Evolutionary conservation across 2,888 invertebrate species (phyloP), one percentile per base, ranked within the genome.

Genomic region (Clivina fossor): DNA sequence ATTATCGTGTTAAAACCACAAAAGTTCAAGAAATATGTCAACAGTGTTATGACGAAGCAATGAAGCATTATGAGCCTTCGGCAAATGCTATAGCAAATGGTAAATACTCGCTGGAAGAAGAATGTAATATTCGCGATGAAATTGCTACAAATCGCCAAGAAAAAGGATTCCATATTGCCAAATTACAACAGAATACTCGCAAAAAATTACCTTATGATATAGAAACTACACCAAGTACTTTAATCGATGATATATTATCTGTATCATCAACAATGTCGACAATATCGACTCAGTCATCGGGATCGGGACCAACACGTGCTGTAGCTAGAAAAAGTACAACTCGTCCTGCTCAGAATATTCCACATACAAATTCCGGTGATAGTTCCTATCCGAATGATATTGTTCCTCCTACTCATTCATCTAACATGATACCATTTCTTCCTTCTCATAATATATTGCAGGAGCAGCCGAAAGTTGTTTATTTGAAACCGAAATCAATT

Each of bases 291-390:
- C n/a, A n/a, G n/a, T n/a, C n/a, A n/a, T n/a, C n/a, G n/a, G n/a
- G n/a, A n/a, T n/a, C n/a, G n/a, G n/a, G n/a, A n/a, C n/a, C n/a
- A n/a, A n/a, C n/a, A n/a, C 80, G 89, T 9, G 82, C 90, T 0
- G 90, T 92, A 1, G 92, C 92, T 0, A 85, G 84, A 68, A 93
- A 93, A 70, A 90, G 90, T 37, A 89, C 90, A 1, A 71, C 79
- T 1, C 73, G 62, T 7, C 66, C 60, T 1, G 69, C 69, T n/a
- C n/a, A n/a, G 3, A 61, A 63, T 18, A 41, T 30, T 2, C 33
- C n/a, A 4, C 16, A n/a, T 7, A 43, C 26, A 3, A 18, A 8
- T 4, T n/a, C 38, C 4, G 9, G 15, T 38, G n/a, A 8, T 18
- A 38, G 1, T 4, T 2, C 4, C n/a, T 8, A 2, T 15, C 43